Percentiles rank a stretch among this genome's conserved stretches.
phyloP scores from a whole-genome alignment of 2,113 vertebrate genomes.

The Phyllopteryx taeniolatus region DNA sequence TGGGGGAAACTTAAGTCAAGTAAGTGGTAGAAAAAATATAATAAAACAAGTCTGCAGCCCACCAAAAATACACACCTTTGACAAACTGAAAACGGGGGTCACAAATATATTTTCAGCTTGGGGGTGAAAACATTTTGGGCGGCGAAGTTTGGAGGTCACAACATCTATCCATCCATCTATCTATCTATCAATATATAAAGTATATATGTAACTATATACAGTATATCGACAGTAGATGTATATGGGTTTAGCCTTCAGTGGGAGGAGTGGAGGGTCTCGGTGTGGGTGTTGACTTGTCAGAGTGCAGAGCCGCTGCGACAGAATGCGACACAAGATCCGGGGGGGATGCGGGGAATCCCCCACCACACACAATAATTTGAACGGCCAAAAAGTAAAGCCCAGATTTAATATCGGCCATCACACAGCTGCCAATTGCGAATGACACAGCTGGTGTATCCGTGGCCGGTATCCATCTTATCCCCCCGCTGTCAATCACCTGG shows the following conservation, averaged over 20 bases:
- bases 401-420: constrained; percentile 76
- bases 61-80: too few relatives aligned
- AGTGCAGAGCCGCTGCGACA: constrained; percentile 71
- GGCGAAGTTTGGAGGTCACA: too few relatives aligned
- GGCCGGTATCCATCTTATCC: constrained; percentile 43
- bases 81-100: too few relatives aligned
- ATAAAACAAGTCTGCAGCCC: not conserved
- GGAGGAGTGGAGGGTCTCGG: constrained; percentile 22
- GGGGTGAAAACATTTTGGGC: too few relatives aligned
- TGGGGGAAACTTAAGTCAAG: constrained; percentile 29
- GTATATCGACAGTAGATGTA: too few relatives aligned
- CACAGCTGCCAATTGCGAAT: constrained; percentile 77
- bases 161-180: too few relatives aligned
- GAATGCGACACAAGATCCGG: constrained; percentile 75
- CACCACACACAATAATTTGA: constrained; percentile 56
- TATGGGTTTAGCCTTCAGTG: too few relatives aligned
- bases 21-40: constrained; percentile 35
- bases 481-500: constrained; percentile 50
- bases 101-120: too few relatives aligned
- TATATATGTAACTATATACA: too few relatives aligned
- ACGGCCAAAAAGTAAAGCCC: constrained; percentile 68
- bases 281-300: constrained; percentile 63
- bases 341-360: constrained; percentile 75
- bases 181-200: too few relatives aligned
- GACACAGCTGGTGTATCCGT: constrained; percentile 61